Evolutionary conservation across 2,113 vertebrate species (phyloP), one percentile per base, ranked within the genome.

Genomic region (Saguinus midas): DNA sequence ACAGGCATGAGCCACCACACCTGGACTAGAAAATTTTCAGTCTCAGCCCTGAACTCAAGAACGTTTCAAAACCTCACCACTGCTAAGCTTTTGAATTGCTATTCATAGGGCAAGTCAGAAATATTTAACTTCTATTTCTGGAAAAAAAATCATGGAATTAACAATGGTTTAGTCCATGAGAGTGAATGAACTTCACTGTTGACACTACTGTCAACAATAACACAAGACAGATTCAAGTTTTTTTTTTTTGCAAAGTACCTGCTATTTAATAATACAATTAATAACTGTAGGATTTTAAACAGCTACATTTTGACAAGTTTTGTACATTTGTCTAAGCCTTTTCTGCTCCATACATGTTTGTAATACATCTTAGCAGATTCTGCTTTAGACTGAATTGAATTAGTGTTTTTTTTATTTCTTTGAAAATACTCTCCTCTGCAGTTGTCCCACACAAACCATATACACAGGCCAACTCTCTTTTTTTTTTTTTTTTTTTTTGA

Each of bases 171-270:
- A 75, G 7, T 64, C 40, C 72, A 81, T 6, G 20, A 91, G 27
- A 85, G 45, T 37, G 61, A 87, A 55, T 48, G 35, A 85, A 66
- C 37, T 64, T 86, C 17, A 64, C 18, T 32, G 11, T 86, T 75
- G 55, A 78, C 48, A 45, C 20, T 13, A 35, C 80, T 82, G 18
- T 58, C 82, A 64, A 90, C 40, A 93, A 73, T 90, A 82, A 92
- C 18, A 78, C 73, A 86, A 92, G n/a, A 76, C 35, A 86, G 85
- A 94, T 68, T 92, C 43, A 92, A 78, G 86, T 92, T 72, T 76
- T 92, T 43, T 91, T 91, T 48, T 68, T 35, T 66, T 86, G 89
- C 20, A 70, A 92, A 82, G 58, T 85, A 61, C 66, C 25, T 68
- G 20, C 29, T 86, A 11, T 43, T 92, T 58, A 82, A 75, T 94